Conservation (phyloP, 2,113 vertebrate species). For the Mugil cephalus region DNA sequence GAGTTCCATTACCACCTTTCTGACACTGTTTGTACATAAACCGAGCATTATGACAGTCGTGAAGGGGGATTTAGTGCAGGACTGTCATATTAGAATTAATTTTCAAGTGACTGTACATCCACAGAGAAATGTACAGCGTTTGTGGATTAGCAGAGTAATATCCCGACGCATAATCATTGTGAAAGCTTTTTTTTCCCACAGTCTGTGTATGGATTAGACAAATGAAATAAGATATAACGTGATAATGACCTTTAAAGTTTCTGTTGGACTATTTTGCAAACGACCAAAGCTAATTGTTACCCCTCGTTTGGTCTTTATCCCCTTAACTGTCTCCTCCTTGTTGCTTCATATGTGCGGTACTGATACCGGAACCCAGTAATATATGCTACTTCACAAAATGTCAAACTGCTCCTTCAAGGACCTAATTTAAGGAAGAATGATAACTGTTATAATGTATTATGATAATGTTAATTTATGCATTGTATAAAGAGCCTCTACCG, state of each 20-base stretch:
- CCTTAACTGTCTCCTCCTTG: background rate
- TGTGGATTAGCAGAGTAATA: too few relatives aligned
- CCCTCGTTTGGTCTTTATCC: background rate
- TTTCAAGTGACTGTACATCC: too few relatives aligned
- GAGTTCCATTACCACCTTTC: too few relatives aligned
- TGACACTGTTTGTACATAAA: too few relatives aligned
- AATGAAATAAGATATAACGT: background rate
- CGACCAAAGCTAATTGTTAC: background rate
- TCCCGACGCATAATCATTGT: background rate
- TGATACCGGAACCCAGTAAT: too few relatives aligned
- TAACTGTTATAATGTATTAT: too few relatives aligned
- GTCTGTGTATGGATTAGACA: slow-evolving; percentile 4
- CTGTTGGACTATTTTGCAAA: slow-evolving; percentile 14
- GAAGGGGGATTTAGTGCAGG: too few relatives aligned
- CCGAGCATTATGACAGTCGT: too few relatives aligned
- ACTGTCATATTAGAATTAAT: too few relatives aligned
- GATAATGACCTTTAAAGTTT: slow-evolving; percentile 14
- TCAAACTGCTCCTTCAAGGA: background rate
- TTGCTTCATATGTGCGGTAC: slow-evolving; percentile 7
- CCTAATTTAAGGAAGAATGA: background rate
- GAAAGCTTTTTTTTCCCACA: slow-evolving; percentile 3
- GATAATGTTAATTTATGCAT: too few relatives aligned
- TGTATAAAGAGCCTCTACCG: background rate
- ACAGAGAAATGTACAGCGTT: too few relatives aligned
- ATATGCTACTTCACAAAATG: background rate